Base-by-base conservation (phyloP, 2,797 vertebrate genomes). In the Gobionotothen gibberifrons region DNA sequence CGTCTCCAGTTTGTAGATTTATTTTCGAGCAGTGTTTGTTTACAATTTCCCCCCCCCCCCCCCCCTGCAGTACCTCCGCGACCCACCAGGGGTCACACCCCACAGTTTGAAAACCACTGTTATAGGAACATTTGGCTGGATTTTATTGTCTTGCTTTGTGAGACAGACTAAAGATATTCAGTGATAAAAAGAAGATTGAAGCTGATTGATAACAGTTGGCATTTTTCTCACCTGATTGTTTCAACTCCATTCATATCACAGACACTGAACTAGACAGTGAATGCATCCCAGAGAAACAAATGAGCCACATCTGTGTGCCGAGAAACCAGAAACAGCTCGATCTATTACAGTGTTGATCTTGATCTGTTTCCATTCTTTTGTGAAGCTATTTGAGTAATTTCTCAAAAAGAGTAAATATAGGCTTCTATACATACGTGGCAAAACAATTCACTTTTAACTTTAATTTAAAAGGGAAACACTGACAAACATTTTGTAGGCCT, bases 261-360 rank as follows among this genome's bases (percentile, higher is more conserved):
- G 17, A 54, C 52, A 22, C 0, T 42, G 9, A 36, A 58, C 17
- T 29, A 10, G 15, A 13, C n/a, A 40, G 12, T 13, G 15, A 78
- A 68, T 32, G 21, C 8, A 16, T 67, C 44, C 4, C 17, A 26
- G 47, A 17, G 39, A 43, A 64, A 70, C 22, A 44, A 54, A 75
- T 14, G 19, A 62, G 42, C 10, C 65, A 49, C 72, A 40, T 39
- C 19, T 10, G 40, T 51, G 51, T 43, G 61, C 32, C 43, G 9
- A 36, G 46, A 69, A 48, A 61, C 32, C 52, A 59, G 13, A 44
- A 53, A 26, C 7, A 29, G 59, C 48, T 48, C 32, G 52, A 57
- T 70, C 39, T 19, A 56, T 40, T 22, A 9, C 12, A 10, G 7
- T 9, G 19, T 17, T 46, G 14, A 39, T 48, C 7, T n/a, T n/a